Conservation (phyloP, 1,140 invertebrate genomes). For the Pygmarrhopalites habei region DNA sequence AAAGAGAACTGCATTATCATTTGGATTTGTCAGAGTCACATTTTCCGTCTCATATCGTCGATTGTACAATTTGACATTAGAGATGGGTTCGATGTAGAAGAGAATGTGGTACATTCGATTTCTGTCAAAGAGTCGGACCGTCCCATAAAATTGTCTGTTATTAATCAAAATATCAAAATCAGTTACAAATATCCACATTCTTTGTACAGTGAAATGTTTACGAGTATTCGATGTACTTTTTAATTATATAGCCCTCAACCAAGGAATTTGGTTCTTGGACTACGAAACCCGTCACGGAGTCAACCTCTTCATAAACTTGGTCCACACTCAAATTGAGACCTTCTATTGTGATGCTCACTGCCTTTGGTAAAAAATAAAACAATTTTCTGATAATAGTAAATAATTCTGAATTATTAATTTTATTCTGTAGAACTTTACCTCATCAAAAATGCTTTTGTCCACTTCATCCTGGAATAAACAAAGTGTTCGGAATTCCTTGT, state of each 20-base stretch:
- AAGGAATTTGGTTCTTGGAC: conserved; percentile 1
- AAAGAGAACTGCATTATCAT: conserved; percentile 23
- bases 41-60: not conserved
- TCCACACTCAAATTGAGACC: not conserved
- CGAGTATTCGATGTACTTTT: not conserved
- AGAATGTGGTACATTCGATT: conserved; percentile 10
- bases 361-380: not conserved
- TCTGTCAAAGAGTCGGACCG: conserved; percentile 21
- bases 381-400: not conserved
- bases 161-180: not conserved
- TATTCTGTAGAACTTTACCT: not conserved
- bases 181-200: not conserved
- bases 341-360: not conserved
- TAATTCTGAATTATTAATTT: not conserved
- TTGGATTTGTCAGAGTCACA: not conserved
- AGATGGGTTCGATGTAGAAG: conserved; percentile 23
- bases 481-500: not conserved
- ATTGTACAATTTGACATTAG: conserved; percentile 15
- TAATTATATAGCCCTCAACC: conserved; percentile 14
- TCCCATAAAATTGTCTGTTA: conserved; percentile 30
- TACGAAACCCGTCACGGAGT: conserved; percentile 9
- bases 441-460: not conserved
- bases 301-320: conserved; percentile 1
- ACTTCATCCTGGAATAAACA: conserved; percentile 11
- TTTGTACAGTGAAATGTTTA: not conserved